Evolutionary conservation across 1,140 invertebrate species (phyloP), one percentile per base, ranked within the genome.

Genomic region (Halictus rubicundus): DNA sequence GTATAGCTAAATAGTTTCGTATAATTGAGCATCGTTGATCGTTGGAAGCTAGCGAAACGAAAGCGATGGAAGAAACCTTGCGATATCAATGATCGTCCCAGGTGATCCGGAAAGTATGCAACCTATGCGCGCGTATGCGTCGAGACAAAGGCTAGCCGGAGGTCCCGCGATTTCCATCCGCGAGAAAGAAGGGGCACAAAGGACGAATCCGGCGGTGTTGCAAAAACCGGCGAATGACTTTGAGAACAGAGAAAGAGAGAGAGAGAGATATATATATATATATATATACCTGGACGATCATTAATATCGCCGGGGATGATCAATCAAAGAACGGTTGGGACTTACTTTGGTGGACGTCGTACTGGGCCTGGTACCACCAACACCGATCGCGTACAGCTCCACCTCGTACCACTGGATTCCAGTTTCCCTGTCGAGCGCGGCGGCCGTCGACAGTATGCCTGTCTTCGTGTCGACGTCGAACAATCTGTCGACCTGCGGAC

Each of bases 391-490:
- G 89, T 96, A 96, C 39, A 98, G 95, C 90, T 97, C 96, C 25
- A 98, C 94, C 87, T 96, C 95, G 93, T 98, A 98, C 83, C 94
- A 94, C 83, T 96, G 95, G 10, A 95, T 93, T 2, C 97, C 97
- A 49, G 95, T 94, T 91, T 99, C 98, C 64, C 98, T 94, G 93
- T 99, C 98, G 84, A 99, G 93, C 37, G 96, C 93, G 1, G 95
- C 95, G 2, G 97, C 96, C 8, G 98, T 98, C 9, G 97, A 97
- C 65, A 99, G 92, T 71, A 98, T 96, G 16, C 98, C 99, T 85
- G 97, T 94, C 84, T 96, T 96, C 6, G 96, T 94, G 92, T 99
- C 98, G 83, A 99, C 96, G 87, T 97, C 96, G 90, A 99, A 98
- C 73, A 97, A 94, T 85, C 96, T 95, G 89, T 97, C 96, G 81